Evolutionary conservation across 1,140 invertebrate genomes (phyloP).

Genomic region (Pentalonia nigronervosa): DNA sequence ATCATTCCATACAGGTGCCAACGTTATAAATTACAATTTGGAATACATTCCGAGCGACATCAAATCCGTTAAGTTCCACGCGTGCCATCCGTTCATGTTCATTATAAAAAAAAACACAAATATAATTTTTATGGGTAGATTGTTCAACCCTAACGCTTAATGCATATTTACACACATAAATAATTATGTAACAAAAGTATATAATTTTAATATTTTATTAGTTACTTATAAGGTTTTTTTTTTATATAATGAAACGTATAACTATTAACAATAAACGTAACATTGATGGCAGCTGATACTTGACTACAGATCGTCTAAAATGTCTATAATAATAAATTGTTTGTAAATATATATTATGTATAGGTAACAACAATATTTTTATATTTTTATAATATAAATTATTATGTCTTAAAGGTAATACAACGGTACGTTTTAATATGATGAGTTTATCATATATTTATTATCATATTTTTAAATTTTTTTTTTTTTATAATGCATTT

Average conservation of each 20-base stretch:
- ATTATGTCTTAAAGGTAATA: background rate
- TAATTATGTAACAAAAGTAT: background rate
- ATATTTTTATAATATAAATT: background rate
- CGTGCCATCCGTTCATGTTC: conserved; percentile 19
- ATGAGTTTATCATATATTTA: too few species aligned
- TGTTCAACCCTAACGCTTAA: background rate
- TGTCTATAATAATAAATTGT: background rate
- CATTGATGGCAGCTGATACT: too few species aligned
- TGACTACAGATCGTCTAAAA: background rate
- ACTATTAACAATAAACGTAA: too few species aligned
- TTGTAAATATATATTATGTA: background rate
- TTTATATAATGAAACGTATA: too few species aligned
- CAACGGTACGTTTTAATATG: background rate
- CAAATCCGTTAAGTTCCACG: background rate
- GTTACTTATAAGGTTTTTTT: background rate
- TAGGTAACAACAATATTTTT: background rate
- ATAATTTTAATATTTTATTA: too few species aligned
- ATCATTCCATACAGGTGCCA: background rate
- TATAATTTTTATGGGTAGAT: conserved; percentile 25
- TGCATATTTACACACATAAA: background rate
- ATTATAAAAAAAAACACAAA: conserved; percentile 1
- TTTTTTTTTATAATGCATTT: background rate
- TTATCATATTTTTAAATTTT: too few species aligned
- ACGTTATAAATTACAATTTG: too few species aligned
- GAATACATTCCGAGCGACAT: background rate